phyloP scores from a whole-genome alignment of 92 coral and sea anemone species.

The Zoanthus gigantus region DNA sequence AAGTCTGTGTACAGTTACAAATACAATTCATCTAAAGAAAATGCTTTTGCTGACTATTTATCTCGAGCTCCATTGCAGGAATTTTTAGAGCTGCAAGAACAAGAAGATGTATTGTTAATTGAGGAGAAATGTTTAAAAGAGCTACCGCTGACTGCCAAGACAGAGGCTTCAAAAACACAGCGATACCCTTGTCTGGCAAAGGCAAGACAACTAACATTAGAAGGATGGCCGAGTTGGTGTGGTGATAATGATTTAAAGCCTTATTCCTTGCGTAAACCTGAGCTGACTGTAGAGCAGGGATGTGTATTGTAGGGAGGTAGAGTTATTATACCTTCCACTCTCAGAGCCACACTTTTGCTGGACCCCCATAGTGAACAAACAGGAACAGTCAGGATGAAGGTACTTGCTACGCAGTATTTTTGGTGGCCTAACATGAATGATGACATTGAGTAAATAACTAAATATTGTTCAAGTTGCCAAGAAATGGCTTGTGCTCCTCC shows the following conservation, averaged over 20 bases:
- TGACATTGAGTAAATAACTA: not conserved
- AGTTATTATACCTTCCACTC: not conserved
- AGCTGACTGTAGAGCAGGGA: constrained; percentile 31
- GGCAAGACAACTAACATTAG: constrained; percentile 32
- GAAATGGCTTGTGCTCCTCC: constrained; percentile 6
- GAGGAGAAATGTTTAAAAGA: constrained; percentile 13
- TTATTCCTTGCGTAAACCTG: not conserved
- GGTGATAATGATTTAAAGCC: not conserved
- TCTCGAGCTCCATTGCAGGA: constrained; percentile 60
- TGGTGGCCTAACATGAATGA: not conserved
- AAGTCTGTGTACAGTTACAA: constrained; percentile 49
- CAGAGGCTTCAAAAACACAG: constrained; percentile 49
- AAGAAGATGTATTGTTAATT: constrained; percentile 38
- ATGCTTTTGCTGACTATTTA: constrained; percentile 56
- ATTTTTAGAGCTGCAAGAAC: not conserved
- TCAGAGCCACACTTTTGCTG: not conserved
- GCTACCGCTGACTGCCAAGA: constrained; percentile 50
- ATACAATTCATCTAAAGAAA: constrained; percentile 52
- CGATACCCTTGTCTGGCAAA: constrained; percentile 39
- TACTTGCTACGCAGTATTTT: not conserved
- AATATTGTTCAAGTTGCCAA: not conserved
- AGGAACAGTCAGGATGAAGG: constrained; percentile 9
- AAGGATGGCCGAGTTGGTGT: constrained; percentile 28
- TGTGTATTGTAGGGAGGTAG: constrained; percentile 25
- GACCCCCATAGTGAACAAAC: constrained; percentile 18